phyloP scores from a whole-genome alignment of 2,113 vertebrate genomes.

The Syngnathus typhle region DNA sequence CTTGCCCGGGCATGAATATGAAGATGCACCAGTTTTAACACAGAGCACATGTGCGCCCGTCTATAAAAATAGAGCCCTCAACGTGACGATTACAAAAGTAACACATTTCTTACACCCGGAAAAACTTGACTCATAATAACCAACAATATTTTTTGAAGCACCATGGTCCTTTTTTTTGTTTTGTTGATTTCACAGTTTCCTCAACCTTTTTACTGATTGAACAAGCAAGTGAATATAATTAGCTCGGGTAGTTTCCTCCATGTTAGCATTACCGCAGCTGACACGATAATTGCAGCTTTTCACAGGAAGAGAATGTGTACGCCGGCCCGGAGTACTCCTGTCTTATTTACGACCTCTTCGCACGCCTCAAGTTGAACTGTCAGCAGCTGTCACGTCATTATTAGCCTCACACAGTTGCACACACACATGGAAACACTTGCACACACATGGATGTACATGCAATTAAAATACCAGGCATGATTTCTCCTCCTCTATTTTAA shows the following conservation, averaged over 20 bases:
- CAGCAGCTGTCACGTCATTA: slow-evolving; percentile 48
- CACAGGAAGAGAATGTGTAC: slow-evolving; percentile 34
- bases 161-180: slow-evolving; percentile 12
- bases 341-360: slow-evolving; percentile 57
- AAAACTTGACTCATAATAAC: slow-evolving; percentile 14
- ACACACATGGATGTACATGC: slow-evolving; percentile 20
- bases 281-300: slow-evolving; percentile 63
- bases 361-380: slow-evolving; percentile 39
- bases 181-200: slow-evolving; percentile 28
- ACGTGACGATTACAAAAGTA: neutral
- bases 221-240: slow-evolving; percentile 51
- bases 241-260: slow-evolving; percentile 48
- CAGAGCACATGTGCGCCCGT: too few species aligned
- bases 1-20: too few species aligned
- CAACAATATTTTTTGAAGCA: slow-evolving; percentile 23
- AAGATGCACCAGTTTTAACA: too few species aligned
- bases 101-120: slow-evolving; percentile 22
- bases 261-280: slow-evolving; percentile 49
- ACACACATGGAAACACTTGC: slow-evolving; percentile 4
- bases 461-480: slow-evolving; percentile 31
- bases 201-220: slow-evolving; percentile 26
- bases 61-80: neutral
- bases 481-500: slow-evolving; percentile 3
- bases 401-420: slow-evolving; percentile 37
- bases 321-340: slow-evolving; percentile 37